Evolutionary conservation across 2,113 vertebrate genomes (phyloP).

Genomic region (Daphoenositta chrysoptera): DNA sequence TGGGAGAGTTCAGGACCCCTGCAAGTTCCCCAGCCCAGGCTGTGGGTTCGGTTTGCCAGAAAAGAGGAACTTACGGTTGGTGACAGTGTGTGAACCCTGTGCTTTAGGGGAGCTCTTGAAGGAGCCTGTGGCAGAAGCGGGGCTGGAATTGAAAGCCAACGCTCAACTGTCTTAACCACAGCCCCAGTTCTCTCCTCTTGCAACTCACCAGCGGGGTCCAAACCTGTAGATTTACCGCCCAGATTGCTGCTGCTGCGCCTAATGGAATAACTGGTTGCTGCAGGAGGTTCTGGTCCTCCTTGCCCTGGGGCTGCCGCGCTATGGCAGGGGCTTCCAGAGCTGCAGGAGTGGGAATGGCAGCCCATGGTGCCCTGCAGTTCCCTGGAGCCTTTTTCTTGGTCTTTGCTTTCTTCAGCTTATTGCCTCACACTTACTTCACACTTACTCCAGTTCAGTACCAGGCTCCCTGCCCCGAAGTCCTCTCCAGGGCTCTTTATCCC

Average conservation of each 20-base stretch:
- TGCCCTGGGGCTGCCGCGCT: no score
- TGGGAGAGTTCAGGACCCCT: not conserved
- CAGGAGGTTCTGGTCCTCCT: not conserved
- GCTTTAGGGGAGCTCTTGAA: not conserved
- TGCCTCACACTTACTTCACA: not conserved
- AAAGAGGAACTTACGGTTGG: not conserved
- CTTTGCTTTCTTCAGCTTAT: not conserved
- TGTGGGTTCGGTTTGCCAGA: rapidly evolving
- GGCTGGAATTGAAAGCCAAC: not conserved
- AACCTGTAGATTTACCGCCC: not conserved
- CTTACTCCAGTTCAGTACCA: not conserved
- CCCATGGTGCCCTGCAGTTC: rapidly evolving
- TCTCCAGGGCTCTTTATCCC: not conserved
- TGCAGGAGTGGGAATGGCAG: not conserved
- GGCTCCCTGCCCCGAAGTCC: not conserved
- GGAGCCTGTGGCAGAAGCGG: not conserved
- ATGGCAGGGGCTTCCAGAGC: not conserved
- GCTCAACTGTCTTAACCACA: slow-evolving; percentile 50
- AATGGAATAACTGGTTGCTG: not conserved
- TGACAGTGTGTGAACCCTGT: not conserved
- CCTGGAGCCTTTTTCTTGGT: not conserved
- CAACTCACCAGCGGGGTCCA: rapidly evolving
- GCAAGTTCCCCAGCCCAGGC: not conserved
- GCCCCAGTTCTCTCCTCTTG: not conserved
- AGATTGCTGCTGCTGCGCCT: not conserved